These are phyloP conservation scores for Atethmia centrago DNA, from an alignment of 2,888 invertebrate species.

Conservation along the genomic window DNA sequence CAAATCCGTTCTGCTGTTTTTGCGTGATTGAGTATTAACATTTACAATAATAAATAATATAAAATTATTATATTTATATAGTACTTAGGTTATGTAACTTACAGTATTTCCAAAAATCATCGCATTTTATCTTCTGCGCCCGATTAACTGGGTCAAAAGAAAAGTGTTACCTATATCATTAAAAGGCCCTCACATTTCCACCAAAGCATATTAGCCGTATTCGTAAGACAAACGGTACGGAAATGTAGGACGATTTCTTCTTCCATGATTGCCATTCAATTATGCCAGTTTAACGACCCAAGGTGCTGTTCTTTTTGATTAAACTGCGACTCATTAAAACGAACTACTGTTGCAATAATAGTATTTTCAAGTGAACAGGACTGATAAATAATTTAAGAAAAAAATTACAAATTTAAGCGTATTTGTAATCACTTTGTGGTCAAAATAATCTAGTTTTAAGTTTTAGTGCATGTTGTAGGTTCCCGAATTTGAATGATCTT, in stretches of 20 bases:
- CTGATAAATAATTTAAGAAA: background rate
- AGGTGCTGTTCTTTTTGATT: background rate
- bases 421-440: too few species aligned
- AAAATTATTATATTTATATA: too few species aligned
- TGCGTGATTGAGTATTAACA: too few species aligned
- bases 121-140: background rate
- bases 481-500: background rate
- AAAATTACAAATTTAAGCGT: too few species aligned
- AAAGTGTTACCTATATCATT: background rate
- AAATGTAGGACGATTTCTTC: conserved; percentile 44
- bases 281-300: background rate
- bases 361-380: background rate
- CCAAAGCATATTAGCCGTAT: conserved; percentile 14
- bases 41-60: too few species aligned
- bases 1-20: too few species aligned
- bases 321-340: background rate
- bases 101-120: background rate
- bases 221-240: conserved; percentile 31
- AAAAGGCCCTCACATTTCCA: conserved; percentile 13
- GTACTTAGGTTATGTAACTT: too few species aligned
- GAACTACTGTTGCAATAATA: background rate
- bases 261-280: conserved; percentile 12
- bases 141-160: background rate
- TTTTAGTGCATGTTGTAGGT: background rate
- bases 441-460: background rate